These are phyloP conservation scores for Megamerina dolium DNA, from an alignment of 2,888 invertebrate species.

Conservation along the genomic window DNA sequence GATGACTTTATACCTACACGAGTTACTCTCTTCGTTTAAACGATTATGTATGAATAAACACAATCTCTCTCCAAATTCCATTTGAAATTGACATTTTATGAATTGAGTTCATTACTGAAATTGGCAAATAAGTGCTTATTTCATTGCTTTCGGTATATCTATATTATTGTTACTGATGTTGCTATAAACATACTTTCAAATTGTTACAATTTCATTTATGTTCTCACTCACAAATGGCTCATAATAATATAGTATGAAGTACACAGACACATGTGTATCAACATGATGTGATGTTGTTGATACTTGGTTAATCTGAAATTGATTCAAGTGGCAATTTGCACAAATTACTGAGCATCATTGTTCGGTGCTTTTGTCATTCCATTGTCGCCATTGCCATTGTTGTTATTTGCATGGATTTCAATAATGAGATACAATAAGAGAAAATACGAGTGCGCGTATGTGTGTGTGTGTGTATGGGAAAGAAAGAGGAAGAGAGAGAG, in stretches of 20 bases:
- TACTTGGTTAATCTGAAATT: conserved; percentile 29
- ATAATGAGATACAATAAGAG: no score
- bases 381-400: conserved; percentile 13
- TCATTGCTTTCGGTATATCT: not conserved
- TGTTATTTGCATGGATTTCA: conserved; percentile 1
- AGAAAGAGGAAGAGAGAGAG: no score
- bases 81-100: not conserved
- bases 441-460: no score
- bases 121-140: not conserved
- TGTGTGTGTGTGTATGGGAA: conserved; percentile 1
- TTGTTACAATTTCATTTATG: conserved; percentile 8
- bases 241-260: no score
- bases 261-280: conserved; percentile 1
- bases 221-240: not conserved
- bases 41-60: not conserved
- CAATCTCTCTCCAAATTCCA: not conserved
- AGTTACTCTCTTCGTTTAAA: not conserved
- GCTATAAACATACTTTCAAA: not conserved
- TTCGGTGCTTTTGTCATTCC: conserved; percentile 3
- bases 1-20: not conserved
- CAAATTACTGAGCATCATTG: conserved; percentile 26
- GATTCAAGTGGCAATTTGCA: conserved; percentile 28
- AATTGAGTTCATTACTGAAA: conserved; percentile 7
- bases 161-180: not conserved
- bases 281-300: conserved; percentile 9